Conservation (phyloP, 2,888 invertebrate species). For the Nephrotoma appendiculata region DNA sequence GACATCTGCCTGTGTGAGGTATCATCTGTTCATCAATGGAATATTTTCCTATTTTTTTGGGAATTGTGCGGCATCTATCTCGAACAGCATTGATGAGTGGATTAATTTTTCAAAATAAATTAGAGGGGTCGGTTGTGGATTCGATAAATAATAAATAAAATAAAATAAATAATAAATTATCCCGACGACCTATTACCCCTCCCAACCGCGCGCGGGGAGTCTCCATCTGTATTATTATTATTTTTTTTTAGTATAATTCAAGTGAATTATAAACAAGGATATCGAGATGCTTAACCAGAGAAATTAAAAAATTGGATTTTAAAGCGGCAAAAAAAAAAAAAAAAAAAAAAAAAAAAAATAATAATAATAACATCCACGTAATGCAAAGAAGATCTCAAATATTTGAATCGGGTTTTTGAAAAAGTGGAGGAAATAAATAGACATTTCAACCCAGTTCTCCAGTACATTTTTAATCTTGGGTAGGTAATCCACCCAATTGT, state of each 20-base stretch:
- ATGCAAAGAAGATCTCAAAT: neutral
- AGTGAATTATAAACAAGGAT: too few species aligned
- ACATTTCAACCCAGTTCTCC: neutral
- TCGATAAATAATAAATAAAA: too few species aligned
- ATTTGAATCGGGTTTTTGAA: too few species aligned
- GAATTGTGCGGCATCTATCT: conserved; percentile 15
- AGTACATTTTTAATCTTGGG: neutral
- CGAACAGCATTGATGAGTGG: conserved; percentile 19
- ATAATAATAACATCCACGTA: neutral
- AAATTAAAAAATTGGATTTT: too few species aligned
- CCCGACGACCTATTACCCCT: too few species aligned
- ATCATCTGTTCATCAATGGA: conserved; percentile 20
- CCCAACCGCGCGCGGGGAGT: too few species aligned
- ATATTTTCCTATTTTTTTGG: conserved; percentile 14
- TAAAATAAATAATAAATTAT: too few species aligned
- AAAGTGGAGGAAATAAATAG: neutral
- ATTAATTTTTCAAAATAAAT: conserved; percentile 16
- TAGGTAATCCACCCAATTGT: neutral
- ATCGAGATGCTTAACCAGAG: too few species aligned
- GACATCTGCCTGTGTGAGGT: conserved; percentile 17
- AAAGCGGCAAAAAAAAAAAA: too few species aligned
- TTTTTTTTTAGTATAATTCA: too few species aligned
- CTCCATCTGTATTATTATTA: too few species aligned
- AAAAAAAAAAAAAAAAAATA: too few species aligned
- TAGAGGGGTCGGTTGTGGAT: conserved; percentile 11